phyloP scores from a whole-genome alignment of 1,140 invertebrate species.

The Drosophila oshimai region DNA sequence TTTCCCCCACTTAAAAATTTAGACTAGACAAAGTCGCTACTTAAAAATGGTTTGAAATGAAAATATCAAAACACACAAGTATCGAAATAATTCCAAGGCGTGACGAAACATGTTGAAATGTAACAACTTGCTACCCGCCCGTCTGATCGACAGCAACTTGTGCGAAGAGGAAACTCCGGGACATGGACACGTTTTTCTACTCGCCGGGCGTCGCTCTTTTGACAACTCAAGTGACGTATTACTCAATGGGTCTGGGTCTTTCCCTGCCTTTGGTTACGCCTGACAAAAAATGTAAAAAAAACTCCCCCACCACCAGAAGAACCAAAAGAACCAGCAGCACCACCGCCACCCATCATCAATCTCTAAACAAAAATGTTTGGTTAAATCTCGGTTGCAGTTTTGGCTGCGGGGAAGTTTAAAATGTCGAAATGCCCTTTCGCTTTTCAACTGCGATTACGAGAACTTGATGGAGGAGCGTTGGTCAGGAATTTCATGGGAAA shows the following conservation, averaged over 20 bases:
- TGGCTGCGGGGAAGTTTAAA: slow-evolving; percentile 50
- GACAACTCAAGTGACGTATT: slow-evolving; percentile 78
- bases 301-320: slow-evolving; percentile 17
- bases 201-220: slow-evolving; percentile 52
- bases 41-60: slow-evolving; percentile 38
- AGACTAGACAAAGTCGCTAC: slow-evolving; percentile 26
- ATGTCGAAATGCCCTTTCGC: slow-evolving; percentile 58
- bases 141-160: slow-evolving; percentile 74
- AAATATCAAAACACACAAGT: slow-evolving; percentile 31
- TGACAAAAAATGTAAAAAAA: slow-evolving; percentile 49
- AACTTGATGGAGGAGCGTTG: slow-evolving; percentile 58
- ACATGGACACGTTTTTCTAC: slow-evolving; percentile 61
- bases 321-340: slow-evolving; percentile 15
- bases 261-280: slow-evolving; percentile 64
- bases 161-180: slow-evolving; percentile 63
- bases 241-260: slow-evolving; percentile 44
- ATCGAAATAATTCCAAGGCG: slow-evolving; percentile 61
- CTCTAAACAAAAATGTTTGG: slow-evolving; percentile 48
- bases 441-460: slow-evolving; percentile 56
- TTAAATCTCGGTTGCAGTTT: slow-evolving; percentile 51
- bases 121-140: slow-evolving; percentile 55
- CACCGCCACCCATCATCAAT: slow-evolving; percentile 59
- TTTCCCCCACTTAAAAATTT: slow-evolving; percentile 6
- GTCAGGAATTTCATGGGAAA: slow-evolving; percentile 66
- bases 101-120: slow-evolving; percentile 73